These are phyloP conservation scores for Tillus elongatus DNA, from an alignment of 2,888 invertebrate species.

Conservation along the genomic window DNA sequence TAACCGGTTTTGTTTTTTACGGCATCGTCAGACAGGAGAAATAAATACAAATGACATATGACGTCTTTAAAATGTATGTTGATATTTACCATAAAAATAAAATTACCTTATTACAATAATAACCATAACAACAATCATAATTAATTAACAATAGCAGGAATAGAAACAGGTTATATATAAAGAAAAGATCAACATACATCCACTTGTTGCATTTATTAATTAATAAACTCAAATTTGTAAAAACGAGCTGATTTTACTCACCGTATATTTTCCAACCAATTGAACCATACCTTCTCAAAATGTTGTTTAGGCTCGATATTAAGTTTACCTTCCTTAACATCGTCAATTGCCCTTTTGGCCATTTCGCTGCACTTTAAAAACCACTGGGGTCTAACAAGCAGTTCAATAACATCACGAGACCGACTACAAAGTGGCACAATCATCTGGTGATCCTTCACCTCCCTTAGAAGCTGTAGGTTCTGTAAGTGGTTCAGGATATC, in stretches of 20 bases:
- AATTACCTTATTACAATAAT: too few relatives aligned
- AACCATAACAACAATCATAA: too few relatives aligned
- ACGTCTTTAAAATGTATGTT: too few relatives aligned
- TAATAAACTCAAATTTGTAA: background rate
- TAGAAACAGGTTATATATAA: too few relatives aligned
- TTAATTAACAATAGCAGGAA: too few relatives aligned
- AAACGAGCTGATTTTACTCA: constrained; percentile 27
- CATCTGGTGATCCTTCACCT: constrained; percentile 79
- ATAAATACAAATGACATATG: too few relatives aligned
- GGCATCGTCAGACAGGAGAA: too few relatives aligned
- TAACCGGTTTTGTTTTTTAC: too few relatives aligned
- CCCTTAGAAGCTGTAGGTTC: constrained; percentile 49
- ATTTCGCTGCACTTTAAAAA: constrained; percentile 85
- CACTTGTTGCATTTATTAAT: too few relatives aligned
- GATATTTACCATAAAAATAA: too few relatives aligned
- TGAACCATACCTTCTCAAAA: constrained; percentile 88
- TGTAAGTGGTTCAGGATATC: constrained; percentile 69
- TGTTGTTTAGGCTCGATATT: constrained; percentile 77
- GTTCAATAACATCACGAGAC: constrained; percentile 96
- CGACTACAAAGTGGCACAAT: constrained; percentile 92
- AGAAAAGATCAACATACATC: too few relatives aligned
- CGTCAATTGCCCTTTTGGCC: constrained; percentile 77
- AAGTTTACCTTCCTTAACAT: constrained; percentile 69
- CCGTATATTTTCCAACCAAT: constrained; percentile 91
- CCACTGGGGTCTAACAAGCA: constrained; percentile 95